A percentile compares a stretch with the other conserved stretches of the same genome.
Evolutionary conservation across 2,113 vertebrate species (phyloP).

Genomic region (Xiphorhynchus elegans): DNA sequence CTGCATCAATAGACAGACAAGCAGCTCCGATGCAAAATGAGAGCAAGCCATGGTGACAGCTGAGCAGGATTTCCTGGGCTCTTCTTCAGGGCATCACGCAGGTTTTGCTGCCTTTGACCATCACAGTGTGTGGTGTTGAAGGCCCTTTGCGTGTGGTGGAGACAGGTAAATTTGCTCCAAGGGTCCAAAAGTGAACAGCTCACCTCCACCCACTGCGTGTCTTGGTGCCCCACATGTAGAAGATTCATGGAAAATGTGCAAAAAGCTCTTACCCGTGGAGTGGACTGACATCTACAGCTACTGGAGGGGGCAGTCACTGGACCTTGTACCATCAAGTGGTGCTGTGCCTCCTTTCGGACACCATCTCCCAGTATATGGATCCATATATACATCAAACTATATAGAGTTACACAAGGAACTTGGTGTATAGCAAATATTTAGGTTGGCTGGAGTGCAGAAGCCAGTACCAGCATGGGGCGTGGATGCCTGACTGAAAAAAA

Average conservation of each 20-base stretch:
- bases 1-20: neutral
- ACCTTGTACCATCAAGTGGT: neutral
- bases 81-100: neutral
- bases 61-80: neutral
- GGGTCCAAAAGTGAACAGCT: neutral
- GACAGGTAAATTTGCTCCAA: fast-evolving
- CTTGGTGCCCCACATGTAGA: neutral
- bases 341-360: neutral
- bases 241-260: neutral
- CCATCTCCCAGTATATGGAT: neutral
- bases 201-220: too few species aligned
- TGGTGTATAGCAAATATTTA: neutral
- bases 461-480: neutral
- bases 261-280: neutral
- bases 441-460: neutral
- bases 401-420: neutral
- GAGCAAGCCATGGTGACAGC: neutral
- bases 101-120: neutral
- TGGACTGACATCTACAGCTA: neutral
- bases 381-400: too few species aligned
- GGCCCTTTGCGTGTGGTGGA: neutral
- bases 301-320: neutral
- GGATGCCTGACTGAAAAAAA: neutral
- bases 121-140: fast-evolving
- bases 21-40: fast-evolving